Evolutionary conservation across 2,113 vertebrate genomes (phyloP).

Genomic region (Cyprinodon variegatus): DNA sequence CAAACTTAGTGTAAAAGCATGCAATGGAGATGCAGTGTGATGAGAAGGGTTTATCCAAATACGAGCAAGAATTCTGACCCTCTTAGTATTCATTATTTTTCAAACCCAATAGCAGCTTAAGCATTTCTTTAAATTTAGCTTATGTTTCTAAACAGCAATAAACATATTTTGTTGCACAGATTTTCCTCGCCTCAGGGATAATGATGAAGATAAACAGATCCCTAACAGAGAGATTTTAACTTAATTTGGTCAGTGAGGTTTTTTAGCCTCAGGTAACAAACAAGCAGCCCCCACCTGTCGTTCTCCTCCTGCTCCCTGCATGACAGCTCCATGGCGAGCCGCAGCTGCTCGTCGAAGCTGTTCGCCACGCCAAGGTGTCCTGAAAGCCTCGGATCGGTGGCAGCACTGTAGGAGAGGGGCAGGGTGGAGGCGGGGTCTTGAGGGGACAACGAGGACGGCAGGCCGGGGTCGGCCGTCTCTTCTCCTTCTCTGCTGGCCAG

Average conservation of each 20-base stretch:
- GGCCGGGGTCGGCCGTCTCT: conserved; percentile 58
- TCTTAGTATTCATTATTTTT: too few relatives aligned
- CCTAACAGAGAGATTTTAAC: background rate
- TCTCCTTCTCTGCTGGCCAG: conserved; percentile 69
- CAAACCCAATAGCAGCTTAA: too few relatives aligned
- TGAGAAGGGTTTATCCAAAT: too few relatives aligned
- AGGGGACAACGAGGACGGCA: conserved; percentile 57
- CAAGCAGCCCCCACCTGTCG: conserved; percentile 76
- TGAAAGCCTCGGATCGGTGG: conserved; percentile 53
- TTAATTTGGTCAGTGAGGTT: background rate
- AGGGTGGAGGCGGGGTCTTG: conserved; percentile 61
- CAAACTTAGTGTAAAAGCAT: too few relatives aligned
- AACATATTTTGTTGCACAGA: background rate
- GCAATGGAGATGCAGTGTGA: too few relatives aligned
- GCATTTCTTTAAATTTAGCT: too few relatives aligned
- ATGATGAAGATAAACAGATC: background rate
- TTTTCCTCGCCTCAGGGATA: background rate
- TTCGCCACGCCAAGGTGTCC: conserved; percentile 64
- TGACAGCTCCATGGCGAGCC: conserved; percentile 90
- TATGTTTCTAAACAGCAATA: background rate
- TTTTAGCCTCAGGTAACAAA: background rate
- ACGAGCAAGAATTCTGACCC: too few relatives aligned
- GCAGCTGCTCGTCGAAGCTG: conserved; percentile 91
- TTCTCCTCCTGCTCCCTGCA: conserved; percentile 88
- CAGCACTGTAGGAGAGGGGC: conserved; percentile 69